Conservation (phyloP, 1,140 invertebrate species). For the Anthonomus grandis region DNA sequence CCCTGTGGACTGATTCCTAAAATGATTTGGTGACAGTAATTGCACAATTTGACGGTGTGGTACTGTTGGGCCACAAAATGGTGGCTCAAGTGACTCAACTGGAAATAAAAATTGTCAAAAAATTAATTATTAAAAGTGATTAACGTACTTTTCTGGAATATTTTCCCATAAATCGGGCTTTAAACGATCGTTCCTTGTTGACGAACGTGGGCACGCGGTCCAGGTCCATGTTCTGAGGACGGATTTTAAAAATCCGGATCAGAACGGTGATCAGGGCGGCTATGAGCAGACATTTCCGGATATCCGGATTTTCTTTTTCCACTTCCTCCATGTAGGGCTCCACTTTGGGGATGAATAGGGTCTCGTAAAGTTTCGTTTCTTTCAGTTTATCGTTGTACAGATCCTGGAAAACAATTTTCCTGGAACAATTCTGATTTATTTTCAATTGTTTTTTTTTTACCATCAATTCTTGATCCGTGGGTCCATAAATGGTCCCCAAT, state of each 20-base stretch:
- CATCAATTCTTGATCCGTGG: conserved; percentile 74
- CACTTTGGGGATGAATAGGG: conserved; percentile 67
- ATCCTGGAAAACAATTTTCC: conserved; percentile 48
- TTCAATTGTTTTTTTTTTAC: background rate
- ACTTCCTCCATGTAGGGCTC: conserved; percentile 70
- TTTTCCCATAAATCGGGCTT: conserved; percentile 67
- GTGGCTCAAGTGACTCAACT: conserved; percentile 82
- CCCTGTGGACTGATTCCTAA: conserved; percentile 94
- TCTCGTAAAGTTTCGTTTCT: conserved; percentile 74
- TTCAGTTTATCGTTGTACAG: conserved; percentile 75
- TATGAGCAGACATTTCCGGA: conserved; percentile 66
- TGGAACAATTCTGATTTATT: background rate
- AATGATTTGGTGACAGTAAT: conserved; percentile 88
- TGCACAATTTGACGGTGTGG: conserved; percentile 85
- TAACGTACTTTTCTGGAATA: conserved; percentile 55
- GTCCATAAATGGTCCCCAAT: conserved; percentile 86
- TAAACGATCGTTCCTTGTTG: conserved; percentile 79
- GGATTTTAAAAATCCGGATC: conserved; percentile 66
- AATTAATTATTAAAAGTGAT: background rate
- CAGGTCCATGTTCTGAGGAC: conserved; percentile 55
- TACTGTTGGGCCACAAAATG: conserved; percentile 86
- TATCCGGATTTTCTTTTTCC: conserved; percentile 66
- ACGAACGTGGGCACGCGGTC: conserved; percentile 76
- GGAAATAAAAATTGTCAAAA: conserved; percentile 28
- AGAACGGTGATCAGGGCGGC: conserved; percentile 78